Conservation (phyloP, 2,888 invertebrate species). For the Calliphora vomitoria region DNA sequence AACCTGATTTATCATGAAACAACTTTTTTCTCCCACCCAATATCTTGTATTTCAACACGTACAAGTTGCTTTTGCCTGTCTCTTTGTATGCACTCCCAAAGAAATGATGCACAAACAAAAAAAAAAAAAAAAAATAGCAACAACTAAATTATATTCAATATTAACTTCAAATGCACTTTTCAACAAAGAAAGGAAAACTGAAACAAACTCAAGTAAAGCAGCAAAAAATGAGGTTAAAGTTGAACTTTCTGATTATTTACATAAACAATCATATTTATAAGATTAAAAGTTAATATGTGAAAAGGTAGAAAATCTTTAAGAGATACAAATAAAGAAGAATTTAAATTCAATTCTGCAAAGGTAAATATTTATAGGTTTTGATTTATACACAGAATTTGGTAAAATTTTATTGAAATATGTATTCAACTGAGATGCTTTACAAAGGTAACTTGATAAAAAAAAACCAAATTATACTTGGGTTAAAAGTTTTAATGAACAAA, state of each 20-base stretch:
- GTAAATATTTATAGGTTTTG: too few species aligned
- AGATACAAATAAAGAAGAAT: neutral
- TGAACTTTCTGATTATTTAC: constrained; percentile 25
- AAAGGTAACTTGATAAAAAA: too few species aligned
- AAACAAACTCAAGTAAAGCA: neutral
- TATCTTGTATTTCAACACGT: constrained; percentile 1
- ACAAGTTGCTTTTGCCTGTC: neutral
- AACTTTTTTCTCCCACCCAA: neutral
- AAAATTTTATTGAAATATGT: too few species aligned
- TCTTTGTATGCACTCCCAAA: neutral
- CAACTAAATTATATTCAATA: constrained; percentile 52
- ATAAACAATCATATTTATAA: constrained; percentile 11
- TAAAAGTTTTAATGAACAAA: too few species aligned
- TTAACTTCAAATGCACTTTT: constrained; percentile 52
- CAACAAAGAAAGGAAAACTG: neutral
- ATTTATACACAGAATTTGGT: too few species aligned
- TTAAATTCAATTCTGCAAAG: too few species aligned
- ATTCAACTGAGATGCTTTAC: too few species aligned
- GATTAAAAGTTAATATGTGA: constrained; percentile 43
- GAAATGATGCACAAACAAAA: neutral
- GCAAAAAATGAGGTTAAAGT: constrained; percentile 21
- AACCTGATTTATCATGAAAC: too few species aligned
- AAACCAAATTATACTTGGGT: too few species aligned
- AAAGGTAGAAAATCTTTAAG: neutral
- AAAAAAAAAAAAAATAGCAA: constrained; percentile 5